Conservation (phyloP, 1,140 invertebrate species). For the Pogonomyrmex californicus region DNA sequence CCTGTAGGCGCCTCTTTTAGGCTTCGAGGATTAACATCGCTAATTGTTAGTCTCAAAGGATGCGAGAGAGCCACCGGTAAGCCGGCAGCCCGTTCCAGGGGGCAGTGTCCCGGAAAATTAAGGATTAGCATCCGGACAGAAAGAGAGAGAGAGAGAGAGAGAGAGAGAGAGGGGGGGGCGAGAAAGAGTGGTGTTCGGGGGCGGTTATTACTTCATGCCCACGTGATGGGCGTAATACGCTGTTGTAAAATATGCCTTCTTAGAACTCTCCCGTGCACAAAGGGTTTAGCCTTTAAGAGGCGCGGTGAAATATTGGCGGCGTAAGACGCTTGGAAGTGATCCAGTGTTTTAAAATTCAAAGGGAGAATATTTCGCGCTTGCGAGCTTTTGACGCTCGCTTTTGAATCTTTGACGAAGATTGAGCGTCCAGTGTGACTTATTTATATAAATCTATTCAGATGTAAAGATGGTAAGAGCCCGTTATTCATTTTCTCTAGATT, state of each 20-base stretch:
- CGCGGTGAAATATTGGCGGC: conserved; percentile 57
- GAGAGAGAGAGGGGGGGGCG: neutral
- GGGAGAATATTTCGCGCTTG: conserved; percentile 42
- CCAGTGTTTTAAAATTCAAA: conserved; percentile 59
- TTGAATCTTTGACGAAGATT: neutral
- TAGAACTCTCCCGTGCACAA: conserved; percentile 51
- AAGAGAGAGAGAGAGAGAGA: neutral
- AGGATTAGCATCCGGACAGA: conserved; percentile 74
- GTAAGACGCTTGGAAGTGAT: conserved; percentile 54
- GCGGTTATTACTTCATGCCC: conserved; percentile 63
- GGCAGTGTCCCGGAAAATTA: conserved; percentile 79
- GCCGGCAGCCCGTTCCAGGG: conserved; percentile 41
- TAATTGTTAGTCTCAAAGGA: conserved; percentile 83
- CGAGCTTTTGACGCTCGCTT: neutral
- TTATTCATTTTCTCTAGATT: neutral
- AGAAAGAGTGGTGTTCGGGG: conserved; percentile 56
- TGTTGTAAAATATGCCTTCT: conserved; percentile 56
- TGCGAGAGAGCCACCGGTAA: conserved; percentile 59
- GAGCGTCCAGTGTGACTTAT: neutral
- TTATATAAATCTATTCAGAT: conserved; percentile 8
- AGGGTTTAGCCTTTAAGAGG: conserved; percentile 61
- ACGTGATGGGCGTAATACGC: conserved; percentile 50
- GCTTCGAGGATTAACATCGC: conserved; percentile 80
- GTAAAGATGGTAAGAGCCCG: neutral
- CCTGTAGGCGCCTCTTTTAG: conserved; percentile 63